Conservation (phyloP, 2,113 vertebrate species). For the Oryzias curvinotus region DNA sequence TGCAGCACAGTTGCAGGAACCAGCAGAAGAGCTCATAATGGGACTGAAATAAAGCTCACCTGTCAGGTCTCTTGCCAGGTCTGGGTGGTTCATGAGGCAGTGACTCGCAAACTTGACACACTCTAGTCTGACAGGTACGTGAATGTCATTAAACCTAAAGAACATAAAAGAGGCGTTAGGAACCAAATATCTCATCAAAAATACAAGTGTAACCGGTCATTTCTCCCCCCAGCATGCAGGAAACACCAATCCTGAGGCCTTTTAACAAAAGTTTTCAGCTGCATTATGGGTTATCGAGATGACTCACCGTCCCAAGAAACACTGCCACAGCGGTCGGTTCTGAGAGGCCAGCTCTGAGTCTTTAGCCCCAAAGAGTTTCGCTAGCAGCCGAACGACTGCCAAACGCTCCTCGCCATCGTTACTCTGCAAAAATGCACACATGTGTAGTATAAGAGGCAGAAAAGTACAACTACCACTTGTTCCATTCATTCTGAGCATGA, state of each 20-base stretch:
- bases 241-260: too few species aligned
- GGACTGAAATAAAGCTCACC: slow-evolving; percentile 67
- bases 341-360: slow-evolving; percentile 97
- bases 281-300: background rate
- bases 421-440: slow-evolving; percentile 78
- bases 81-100: slow-evolving; percentile 99
- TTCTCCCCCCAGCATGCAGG: too few species aligned
- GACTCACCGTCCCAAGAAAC: slow-evolving; percentile 94
- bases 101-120: slow-evolving; percentile 99
- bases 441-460: too few species aligned
- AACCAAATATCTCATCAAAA: too few species aligned
- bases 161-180: background rate
- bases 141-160: slow-evolving; percentile 98
- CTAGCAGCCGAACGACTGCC: slow-evolving; percentile 93
- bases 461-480: too few species aligned
- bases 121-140: slow-evolving; percentile 97
- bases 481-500: too few species aligned
- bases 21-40: background rate
- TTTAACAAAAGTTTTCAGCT: background rate
- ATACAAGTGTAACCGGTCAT: too few species aligned
- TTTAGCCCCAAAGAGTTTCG: slow-evolving; percentile 97
- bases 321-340: slow-evolving; percentile 97
- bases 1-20: background rate
- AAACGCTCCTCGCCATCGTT: slow-evolving; percentile 97
- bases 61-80: slow-evolving; percentile 96